Conservation (phyloP, 2,797 vertebrate species). For the Pelobates cultripes region DNA sequence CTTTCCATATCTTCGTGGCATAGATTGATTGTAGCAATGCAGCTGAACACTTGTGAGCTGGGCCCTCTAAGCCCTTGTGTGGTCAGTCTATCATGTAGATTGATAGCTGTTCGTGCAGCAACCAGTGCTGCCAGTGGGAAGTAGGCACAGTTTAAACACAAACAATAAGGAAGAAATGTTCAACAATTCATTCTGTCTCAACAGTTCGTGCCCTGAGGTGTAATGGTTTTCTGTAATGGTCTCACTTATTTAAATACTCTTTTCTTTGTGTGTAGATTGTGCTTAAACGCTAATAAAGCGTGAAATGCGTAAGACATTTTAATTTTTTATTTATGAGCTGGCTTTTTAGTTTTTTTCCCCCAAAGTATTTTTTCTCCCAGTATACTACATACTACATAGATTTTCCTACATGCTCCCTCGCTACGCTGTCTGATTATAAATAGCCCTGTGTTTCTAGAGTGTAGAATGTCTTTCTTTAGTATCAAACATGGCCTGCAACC, state of each 20-base stretch:
- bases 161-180: neutral
- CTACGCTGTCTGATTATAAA: no score
- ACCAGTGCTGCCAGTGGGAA: neutral
- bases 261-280: neutral
- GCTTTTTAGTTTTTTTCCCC: no score
- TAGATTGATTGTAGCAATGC: slow-evolving; percentile 16
- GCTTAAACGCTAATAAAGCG: neutral
- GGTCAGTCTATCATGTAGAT: slow-evolving; percentile 11
- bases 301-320: neutral
- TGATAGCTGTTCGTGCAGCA: slow-evolving; percentile 2
- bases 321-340: no score
- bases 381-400: no score
- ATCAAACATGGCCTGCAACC: no score
- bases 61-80: slow-evolving; percentile 5
- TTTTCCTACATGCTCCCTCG: no score
- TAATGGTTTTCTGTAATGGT: neutral
- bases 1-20: neutral
- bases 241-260: neutral
- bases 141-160: neutral
- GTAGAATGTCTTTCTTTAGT: no score
- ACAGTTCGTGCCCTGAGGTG: neutral
- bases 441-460: no score
- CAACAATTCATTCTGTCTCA: neutral
- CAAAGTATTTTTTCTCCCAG: no score
- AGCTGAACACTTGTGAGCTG: neutral